Conservation (phyloP, 2,888 invertebrate species). For the Lobophora halterata region DNA sequence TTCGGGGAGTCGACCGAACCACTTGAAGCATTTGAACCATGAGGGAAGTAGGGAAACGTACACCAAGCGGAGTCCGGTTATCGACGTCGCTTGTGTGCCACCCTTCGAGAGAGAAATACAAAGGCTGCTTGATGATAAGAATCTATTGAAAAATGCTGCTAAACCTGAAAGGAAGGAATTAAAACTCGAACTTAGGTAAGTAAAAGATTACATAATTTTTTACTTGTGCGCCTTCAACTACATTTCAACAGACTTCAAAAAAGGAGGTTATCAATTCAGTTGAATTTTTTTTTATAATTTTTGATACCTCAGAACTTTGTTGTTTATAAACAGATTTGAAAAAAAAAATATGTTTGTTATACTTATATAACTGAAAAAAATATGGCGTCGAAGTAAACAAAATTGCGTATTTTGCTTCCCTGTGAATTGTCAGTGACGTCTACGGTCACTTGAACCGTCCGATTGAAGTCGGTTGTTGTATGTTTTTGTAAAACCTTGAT, state of each 20-base stretch:
- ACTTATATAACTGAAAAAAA: too few relatives aligned
- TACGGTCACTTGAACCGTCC: too few relatives aligned
- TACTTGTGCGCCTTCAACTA: background rate
- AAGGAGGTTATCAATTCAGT: too few relatives aligned
- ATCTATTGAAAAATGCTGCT: slow-evolving; percentile 81
- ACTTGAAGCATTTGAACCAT: slow-evolving; percentile 77
- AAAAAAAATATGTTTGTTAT: too few relatives aligned
- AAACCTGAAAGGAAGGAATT: slow-evolving; percentile 82
- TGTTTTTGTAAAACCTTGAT: too few relatives aligned
- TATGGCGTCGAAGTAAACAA: too few relatives aligned
- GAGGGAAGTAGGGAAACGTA: slow-evolving; percentile 70
- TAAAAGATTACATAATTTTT: background rate
- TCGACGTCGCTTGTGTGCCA: slow-evolving; percentile 77
- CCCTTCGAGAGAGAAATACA: slow-evolving; percentile 91
- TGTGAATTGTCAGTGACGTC: too few relatives aligned
- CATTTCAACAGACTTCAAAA: too few relatives aligned
- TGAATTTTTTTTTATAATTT: background rate
- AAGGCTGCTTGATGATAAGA: slow-evolving; percentile 87
- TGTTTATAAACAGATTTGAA: too few relatives aligned
- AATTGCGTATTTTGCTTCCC: too few relatives aligned
- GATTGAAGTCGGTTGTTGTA: too few relatives aligned
- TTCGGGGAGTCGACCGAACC: slow-evolving; percentile 73
- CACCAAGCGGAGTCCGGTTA: slow-evolving; percentile 66
- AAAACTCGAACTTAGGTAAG: slow-evolving; percentile 79
- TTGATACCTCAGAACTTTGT: too few relatives aligned